A percentile compares a stretch with the other conserved stretches of the same genome.
Conservation (phyloP, 2,888 invertebrate species). For the Syritta pipiens region DNA sequence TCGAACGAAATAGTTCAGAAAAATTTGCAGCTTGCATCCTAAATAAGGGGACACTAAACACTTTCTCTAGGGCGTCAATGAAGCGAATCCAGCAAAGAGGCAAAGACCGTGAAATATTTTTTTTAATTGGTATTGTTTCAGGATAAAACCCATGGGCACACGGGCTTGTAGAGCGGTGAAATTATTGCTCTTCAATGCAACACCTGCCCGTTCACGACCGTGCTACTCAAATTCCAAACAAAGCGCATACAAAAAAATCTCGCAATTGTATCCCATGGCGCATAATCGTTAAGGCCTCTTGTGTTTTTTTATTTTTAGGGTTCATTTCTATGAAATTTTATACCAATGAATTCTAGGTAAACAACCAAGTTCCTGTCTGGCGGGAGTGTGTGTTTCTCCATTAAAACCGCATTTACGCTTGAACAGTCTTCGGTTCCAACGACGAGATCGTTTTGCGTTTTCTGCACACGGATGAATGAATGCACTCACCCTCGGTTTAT, state of each 20-base stretch:
- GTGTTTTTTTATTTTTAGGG: constrained; percentile 26
- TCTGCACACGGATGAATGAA: constrained; percentile 7
- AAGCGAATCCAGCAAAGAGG: constrained; percentile 9
- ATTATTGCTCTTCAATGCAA: constrained; percentile 52
- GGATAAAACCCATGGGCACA: background rate
- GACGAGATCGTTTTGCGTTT: constrained; percentile 37
- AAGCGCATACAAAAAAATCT: constrained; percentile 18
- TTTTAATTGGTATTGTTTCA: constrained; percentile 52
- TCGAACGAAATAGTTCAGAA: constrained; percentile 21
- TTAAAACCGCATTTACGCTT: constrained; percentile 61
- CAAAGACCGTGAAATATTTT: constrained; percentile 8
- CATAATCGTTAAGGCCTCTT: constrained; percentile 53
- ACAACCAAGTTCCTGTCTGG: constrained; percentile 13
- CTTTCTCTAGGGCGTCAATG: constrained; percentile 19
- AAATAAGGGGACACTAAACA: background rate
- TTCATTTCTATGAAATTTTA: constrained; percentile 33
- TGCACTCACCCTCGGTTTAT: constrained; percentile 17
- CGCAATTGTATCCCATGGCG: constrained; percentile 30
- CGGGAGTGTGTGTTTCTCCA: constrained; percentile 16
- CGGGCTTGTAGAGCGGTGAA: background rate
- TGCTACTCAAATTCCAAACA: background rate
- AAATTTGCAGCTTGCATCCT: constrained; percentile 37
- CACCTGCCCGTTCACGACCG: constrained; percentile 41
- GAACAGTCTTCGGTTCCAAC: constrained; percentile 14
- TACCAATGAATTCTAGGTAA: constrained; percentile 36